A percentile compares a stretch with the other conserved stretches of the same genome.
phyloP scores from a whole-genome alignment of 2,888 invertebrate species.

The Apamea anceps region DNA sequence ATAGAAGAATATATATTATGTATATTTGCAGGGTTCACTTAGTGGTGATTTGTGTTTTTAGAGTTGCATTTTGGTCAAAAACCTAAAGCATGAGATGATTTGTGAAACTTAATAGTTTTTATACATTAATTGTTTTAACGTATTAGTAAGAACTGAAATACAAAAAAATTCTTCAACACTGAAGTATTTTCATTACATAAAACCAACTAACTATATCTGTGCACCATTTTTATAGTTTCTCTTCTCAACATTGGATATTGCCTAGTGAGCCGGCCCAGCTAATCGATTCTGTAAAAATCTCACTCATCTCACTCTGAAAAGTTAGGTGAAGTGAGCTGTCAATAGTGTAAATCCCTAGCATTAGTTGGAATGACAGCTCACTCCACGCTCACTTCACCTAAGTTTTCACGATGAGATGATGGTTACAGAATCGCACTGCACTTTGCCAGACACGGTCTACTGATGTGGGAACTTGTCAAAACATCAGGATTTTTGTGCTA shows the following conservation, averaged over 20 bases:
- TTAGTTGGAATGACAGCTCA: no score
- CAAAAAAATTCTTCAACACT: slow-evolving; percentile 81
- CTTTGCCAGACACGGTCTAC: background rate
- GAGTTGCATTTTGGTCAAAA: slow-evolving; percentile 79
- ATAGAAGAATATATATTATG: slow-evolving; percentile 63
- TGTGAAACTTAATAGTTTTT: slow-evolving; percentile 83
- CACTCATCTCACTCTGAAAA: no score
- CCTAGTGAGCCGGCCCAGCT: background rate
- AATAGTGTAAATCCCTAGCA: no score
- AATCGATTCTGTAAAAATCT: no score
- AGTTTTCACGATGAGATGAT: no score
- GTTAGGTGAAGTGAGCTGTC: no score
- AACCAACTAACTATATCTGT: background rate
- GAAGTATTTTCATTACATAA: slow-evolving; percentile 65
- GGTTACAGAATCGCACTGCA: no score
- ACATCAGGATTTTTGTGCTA: background rate
- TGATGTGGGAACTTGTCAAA: background rate
- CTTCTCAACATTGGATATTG: background rate
- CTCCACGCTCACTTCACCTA: no score
- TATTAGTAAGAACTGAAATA: slow-evolving; percentile 85
- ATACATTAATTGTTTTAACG: slow-evolving; percentile 84
- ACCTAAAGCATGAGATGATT: slow-evolving; percentile 79
- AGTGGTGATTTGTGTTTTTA: slow-evolving; percentile 80
- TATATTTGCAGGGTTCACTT: slow-evolving; percentile 72
- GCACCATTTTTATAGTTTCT: background rate